phyloP scores from a whole-genome alignment of 2,113 vertebrate species.

The Galeopterus variegatus region DNA sequence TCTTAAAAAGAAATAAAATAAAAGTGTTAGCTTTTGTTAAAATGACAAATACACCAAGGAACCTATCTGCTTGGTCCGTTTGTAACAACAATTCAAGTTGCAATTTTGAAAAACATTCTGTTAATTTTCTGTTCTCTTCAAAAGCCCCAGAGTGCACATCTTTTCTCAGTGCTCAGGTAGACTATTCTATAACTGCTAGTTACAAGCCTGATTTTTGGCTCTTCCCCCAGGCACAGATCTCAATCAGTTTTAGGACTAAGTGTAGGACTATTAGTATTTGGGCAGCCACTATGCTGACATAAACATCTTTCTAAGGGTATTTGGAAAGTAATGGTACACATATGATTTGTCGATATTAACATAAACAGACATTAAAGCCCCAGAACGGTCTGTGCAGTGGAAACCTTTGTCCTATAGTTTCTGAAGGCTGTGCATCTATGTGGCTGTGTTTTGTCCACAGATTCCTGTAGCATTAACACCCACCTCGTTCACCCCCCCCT shows the following conservation, averaged over 20 bases:
- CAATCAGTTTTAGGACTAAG: rapidly evolving
- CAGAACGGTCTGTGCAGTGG: rapidly evolving
- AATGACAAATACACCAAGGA: not conserved
- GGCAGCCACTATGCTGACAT: not conserved
- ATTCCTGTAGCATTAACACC: too few relatives aligned
- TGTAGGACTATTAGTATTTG: rapidly evolving
- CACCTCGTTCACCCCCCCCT: too few relatives aligned
- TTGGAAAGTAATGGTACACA: too few relatives aligned
- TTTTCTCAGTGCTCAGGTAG: not conserved
- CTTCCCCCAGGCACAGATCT: rapidly evolving
- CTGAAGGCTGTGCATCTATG: rapidly evolving
- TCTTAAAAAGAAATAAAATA: not conserved
- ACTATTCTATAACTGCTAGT: not conserved
- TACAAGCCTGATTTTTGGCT: too few relatives aligned
- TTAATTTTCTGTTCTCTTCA: too few relatives aligned
- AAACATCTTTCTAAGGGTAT: not conserved
- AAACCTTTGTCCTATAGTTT: not conserved
- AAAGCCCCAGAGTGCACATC: not conserved
- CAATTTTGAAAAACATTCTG: rapidly evolving
- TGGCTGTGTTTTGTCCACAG: not conserved
- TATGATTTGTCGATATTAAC: too few relatives aligned
- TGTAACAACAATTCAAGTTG: rapidly evolving
- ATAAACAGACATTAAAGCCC: not conserved
- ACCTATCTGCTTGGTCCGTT: not conserved
- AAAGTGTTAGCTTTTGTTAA: not conserved